Conservation (phyloP, 1,140 invertebrate genomes). For the Vanessa atalanta region DNA sequence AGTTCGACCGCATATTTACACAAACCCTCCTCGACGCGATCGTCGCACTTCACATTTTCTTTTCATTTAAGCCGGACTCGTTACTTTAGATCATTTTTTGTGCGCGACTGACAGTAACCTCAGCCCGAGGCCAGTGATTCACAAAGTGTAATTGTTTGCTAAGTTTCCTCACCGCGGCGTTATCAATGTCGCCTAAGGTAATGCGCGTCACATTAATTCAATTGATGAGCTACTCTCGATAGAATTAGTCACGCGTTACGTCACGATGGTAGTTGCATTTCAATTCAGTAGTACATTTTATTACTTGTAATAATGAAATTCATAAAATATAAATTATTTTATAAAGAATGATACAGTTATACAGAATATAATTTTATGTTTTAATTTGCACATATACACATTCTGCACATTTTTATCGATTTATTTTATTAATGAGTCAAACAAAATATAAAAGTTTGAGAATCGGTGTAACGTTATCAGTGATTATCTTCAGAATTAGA, state of each 20-base stretch:
- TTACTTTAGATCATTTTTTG: slow-evolving; percentile 18
- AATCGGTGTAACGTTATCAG: slow-evolving; percentile 29
- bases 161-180: slow-evolving; percentile 18
- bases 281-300: too few species aligned
- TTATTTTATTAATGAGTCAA: neutral
- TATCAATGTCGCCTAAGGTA: slow-evolving; percentile 29
- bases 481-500: slow-evolving; percentile 34
- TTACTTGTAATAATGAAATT: too few species aligned
- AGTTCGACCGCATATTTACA: neutral
- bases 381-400: too few species aligned
- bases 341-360: neutral
- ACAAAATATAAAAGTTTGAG: slow-evolving; percentile 30
- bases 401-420: too few species aligned
- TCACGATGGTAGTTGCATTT: neutral
- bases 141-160: slow-evolving; percentile 43
- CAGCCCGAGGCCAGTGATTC: slow-evolving; percentile 50
- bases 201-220: slow-evolving; percentile 27
- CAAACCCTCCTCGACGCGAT: neutral
- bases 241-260: slow-evolving; percentile 17
- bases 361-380: neutral
- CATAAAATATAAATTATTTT: neutral
- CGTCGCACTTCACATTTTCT: neutral
- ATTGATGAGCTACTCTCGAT: slow-evolving; percentile 13
- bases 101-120: neutral
- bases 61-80: neutral